phyloP scores from a whole-genome alignment of 2,113 vertebrate genomes.

The Takifugu flavidus region DNA sequence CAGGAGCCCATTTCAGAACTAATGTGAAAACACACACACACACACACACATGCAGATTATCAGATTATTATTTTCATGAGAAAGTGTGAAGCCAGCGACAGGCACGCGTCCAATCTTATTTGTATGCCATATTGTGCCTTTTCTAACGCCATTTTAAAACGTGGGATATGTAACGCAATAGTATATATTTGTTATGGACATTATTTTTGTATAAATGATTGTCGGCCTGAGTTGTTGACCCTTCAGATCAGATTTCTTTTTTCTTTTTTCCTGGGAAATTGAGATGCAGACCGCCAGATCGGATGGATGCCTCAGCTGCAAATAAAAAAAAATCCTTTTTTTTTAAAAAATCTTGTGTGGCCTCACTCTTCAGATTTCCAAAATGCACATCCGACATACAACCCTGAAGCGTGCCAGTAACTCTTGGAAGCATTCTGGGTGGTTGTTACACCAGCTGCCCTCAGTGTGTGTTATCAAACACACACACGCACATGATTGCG shows the following conservation, averaged over 20 bases:
- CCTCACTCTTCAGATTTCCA: background rate
- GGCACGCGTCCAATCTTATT: background rate
- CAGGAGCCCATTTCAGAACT: conserved; percentile 22
- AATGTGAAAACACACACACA: conserved; percentile 32
- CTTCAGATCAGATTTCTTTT: conserved; percentile 27
- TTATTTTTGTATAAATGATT: conserved; percentile 36
- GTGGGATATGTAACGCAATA: conserved; percentile 30
- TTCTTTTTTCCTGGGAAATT: background rate
- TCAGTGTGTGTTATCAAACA: conserved; percentile 57
- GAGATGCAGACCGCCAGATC: background rate
- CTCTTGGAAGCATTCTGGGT: conserved; percentile 54
- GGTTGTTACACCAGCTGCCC: conserved; percentile 66
- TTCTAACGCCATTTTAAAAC: conserved; percentile 18
- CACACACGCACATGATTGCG: conserved; percentile 64
- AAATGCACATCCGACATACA: too few relatives aligned
- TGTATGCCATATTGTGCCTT: conserved; percentile 38
- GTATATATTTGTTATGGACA: conserved; percentile 29
- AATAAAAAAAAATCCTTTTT: conserved; percentile 77
- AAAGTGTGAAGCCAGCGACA: conserved; percentile 30
- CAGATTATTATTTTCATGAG: conserved; percentile 28
- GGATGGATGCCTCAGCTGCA: conserved; percentile 50
- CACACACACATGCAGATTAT: background rate
- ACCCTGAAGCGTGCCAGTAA: background rate
- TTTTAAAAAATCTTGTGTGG: conserved; percentile 30
- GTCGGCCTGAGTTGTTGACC: conserved; percentile 30